Evolutionary conservation across 2,797 vertebrate genomes (phyloP), one percentile per base, ranked within the genome.

Genomic region (Limnodromus scolopaceus): DNA sequence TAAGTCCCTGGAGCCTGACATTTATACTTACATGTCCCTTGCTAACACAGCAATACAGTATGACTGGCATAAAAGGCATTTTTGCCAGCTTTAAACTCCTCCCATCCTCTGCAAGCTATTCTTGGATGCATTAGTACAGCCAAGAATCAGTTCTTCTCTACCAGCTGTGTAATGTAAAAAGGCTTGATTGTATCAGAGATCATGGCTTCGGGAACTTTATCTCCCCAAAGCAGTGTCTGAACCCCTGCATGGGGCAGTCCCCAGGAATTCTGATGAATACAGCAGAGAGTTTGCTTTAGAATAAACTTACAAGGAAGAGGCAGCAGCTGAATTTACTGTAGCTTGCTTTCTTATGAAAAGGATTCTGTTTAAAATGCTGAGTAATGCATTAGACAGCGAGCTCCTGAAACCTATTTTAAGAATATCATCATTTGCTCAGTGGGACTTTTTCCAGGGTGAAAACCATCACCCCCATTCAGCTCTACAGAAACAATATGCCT

Each of bases 41-140:
- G 11, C 69, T 48, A 30, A 27, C 30, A 12, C 51, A 72, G 64
- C 72, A 75, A 22, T 2, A 15, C 65, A 77, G 60, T 36, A 54
- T 79, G 69, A 86, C 45, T 92, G 88, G 58, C 66, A 84, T 8
- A 76, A 96, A 81, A 71, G 34, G 18, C 27, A 1, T 51, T 93
- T 88, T 46, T 86, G 57, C 65, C 88, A 93, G 22, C 23, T 84
- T 87, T 71, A 60, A 46, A 55, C 70, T 65, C 84, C 89, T 91
- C 86, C 91, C 89, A 57, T 76, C 84, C 91, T 87, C 81, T 72
- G 57, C 70, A 58, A 84, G 84, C 80, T 96, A 46, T 92, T 95
- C 77, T 91, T 92, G 89, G 89, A 87, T 28, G 49, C 38, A 36
- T 25, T 36, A 28, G 23, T 6, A 2, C 13, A 57, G 57, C 34